A percentile compares a stretch with the other conserved stretches of the same genome.
These are phyloP conservation scores for Phalanger gymnotis DNA, from an alignment of 2,797 vertebrate species.

Conservation along the genomic window DNA sequence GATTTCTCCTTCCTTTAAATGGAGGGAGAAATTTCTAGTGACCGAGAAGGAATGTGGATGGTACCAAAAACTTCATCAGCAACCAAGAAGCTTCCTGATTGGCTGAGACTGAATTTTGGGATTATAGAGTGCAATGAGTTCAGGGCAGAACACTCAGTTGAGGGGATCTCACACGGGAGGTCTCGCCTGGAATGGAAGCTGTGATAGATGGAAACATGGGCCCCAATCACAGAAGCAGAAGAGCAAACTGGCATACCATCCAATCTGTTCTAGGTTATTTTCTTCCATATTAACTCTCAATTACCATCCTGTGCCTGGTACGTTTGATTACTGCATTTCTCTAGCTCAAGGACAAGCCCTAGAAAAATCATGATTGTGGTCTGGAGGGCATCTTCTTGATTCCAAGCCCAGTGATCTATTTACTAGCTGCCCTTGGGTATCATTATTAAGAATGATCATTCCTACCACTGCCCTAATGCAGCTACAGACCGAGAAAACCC, in stretches of 20 bases:
- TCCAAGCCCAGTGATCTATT: background rate
- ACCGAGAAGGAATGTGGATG: background rate
- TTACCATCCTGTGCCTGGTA: background rate
- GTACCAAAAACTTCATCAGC: background rate
- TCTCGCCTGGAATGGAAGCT: background rate
- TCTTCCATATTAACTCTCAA: background rate
- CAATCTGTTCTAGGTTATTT: background rate
- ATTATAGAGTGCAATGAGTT: background rate
- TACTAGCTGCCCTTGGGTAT: background rate
- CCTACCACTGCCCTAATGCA: background rate
- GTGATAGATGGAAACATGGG: background rate
- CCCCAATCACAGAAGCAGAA: background rate
- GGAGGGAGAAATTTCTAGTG: background rate
- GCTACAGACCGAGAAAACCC: background rate
- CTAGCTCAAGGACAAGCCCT: background rate
- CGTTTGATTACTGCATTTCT: background rate
- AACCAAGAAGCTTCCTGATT: background rate
- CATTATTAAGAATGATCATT: background rate
- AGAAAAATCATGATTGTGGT: background rate
- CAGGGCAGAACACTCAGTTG: background rate
- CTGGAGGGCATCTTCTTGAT: background rate
- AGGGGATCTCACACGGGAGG: background rate
- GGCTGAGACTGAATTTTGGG: background rate
- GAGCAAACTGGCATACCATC: too few species aligned
- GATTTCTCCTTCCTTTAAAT: background rate